Conservation (phyloP, 2,113 vertebrate genomes). For the Pogonocichla stellata region DNA sequence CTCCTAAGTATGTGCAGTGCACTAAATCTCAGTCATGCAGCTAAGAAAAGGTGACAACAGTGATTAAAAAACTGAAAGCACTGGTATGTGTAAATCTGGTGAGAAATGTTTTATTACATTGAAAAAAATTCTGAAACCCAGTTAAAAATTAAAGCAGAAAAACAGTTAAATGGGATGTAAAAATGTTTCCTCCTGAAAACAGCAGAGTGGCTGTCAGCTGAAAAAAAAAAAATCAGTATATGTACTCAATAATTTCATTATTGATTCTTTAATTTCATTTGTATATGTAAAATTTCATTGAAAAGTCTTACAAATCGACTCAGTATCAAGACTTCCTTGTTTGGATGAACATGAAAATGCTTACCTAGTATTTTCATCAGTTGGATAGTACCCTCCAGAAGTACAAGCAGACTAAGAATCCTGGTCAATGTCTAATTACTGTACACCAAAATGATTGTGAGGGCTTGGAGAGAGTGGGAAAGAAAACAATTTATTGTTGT, state of each 20-base stretch:
- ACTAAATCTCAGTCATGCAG: not conserved
- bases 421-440: not conserved
- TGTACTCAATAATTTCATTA: not conserved
- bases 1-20: not conserved
- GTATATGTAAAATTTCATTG: not conserved
- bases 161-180: not conserved
- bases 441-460: not conserved
- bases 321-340: not conserved
- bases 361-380: not conserved
- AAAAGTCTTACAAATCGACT: not conserved
- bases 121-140: not conserved
- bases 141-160: not conserved
- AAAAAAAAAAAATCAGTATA: not conserved
- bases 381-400: not conserved
- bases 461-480: not conserved
- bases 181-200: not conserved
- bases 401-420: not conserved
- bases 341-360: not conserved
- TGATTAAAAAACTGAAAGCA: not conserved
- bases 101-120: not conserved
- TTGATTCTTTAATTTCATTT: not conserved
- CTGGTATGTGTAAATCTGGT: not conserved
- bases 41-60: not conserved
- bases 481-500: not conserved
- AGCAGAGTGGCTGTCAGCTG: not conserved